A percentile compares a stretch with the other conserved stretches of the same genome.
Evolutionary conservation across 2,113 vertebrate genomes (phyloP).

Genomic region (Syngnathus floridae): DNA sequence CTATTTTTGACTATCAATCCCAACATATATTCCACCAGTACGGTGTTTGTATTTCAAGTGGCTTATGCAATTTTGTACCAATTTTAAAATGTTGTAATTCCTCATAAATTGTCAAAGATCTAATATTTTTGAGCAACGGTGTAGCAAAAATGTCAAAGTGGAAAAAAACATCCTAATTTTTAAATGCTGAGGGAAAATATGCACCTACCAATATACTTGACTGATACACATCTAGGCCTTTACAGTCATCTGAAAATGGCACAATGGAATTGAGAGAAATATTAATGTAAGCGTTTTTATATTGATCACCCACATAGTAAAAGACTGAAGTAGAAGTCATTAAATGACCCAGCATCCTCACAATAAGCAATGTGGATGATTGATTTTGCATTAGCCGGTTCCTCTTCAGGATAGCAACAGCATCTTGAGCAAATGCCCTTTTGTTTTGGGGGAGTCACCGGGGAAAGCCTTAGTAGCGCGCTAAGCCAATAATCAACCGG

Average conservation of each 20-base stretch:
- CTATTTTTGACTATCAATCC: slow-evolving; percentile 4
- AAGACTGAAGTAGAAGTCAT: neutral
- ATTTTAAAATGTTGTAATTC: neutral
- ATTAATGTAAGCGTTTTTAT: neutral
- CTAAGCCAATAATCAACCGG: slow-evolving; percentile 55
- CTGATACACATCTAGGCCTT: too few species aligned
- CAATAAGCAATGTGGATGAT: slow-evolving; percentile 56
- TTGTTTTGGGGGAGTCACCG: slow-evolving; percentile 64
- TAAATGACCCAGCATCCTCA: slow-evolving; percentile 21
- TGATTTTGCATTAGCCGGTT: slow-evolving; percentile 55
- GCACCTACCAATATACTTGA: neutral
- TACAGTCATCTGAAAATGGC: neutral
- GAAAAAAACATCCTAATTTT: neutral
- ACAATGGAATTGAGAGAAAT: neutral
- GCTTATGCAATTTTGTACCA: neutral
- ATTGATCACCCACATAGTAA: too few species aligned
- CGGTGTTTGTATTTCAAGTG: neutral
- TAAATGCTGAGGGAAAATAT: neutral
- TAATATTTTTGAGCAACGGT: neutral
- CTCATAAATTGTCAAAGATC: neutral
- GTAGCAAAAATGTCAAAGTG: neutral
- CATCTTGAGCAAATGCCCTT: slow-evolving; percentile 66
- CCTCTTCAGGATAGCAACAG: slow-evolving; percentile 69
- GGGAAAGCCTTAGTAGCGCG: slow-evolving; percentile 63
- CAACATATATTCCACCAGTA: neutral